These are phyloP conservation scores for Conops quadrifasciatus DNA, from an alignment of 2,888 invertebrate species.

Conservation along the genomic window DNA sequence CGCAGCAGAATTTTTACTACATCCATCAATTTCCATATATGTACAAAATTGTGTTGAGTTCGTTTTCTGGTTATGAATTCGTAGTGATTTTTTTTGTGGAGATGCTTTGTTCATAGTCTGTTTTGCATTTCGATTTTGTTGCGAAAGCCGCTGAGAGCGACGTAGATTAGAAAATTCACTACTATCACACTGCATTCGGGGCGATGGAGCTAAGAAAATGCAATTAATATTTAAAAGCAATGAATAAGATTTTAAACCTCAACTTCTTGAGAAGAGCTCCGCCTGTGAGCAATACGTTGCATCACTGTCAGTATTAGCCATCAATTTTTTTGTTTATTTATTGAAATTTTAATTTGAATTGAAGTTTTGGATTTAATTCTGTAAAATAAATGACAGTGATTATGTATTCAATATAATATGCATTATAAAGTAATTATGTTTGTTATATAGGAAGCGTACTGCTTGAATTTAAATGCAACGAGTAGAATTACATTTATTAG, in stretches of 20 bases:
- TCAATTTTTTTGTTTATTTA: neutral
- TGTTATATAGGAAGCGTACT: too few relatives aligned
- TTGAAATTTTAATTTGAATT: neutral
- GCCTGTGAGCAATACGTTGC: slow-evolving; percentile 43
- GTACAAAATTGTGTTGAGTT: slow-evolving; percentile 23
- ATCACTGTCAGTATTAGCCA: slow-evolving; percentile 35
- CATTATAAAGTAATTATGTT: too few relatives aligned
- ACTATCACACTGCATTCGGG: neutral
- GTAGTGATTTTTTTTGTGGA: neutral
- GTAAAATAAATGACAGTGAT: too few relatives aligned
- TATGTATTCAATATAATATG: too few relatives aligned
- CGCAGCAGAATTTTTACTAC: slow-evolving; percentile 7
- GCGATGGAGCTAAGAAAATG: neutral
- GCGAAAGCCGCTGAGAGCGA: slow-evolving; percentile 37
- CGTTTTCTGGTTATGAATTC: neutral
- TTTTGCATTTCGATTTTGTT: slow-evolving; percentile 3
- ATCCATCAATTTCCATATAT: slow-evolving; percentile 15
- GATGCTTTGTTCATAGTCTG: neutral
- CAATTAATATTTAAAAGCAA: neutral
- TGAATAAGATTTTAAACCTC: neutral
- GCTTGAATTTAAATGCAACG: too few relatives aligned
- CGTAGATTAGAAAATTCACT: slow-evolving; percentile 11
- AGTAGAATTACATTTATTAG: too few relatives aligned
- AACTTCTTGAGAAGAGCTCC: slow-evolving; percentile 29
- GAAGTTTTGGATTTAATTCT: too few relatives aligned